Conservation (phyloP, 2,797 vertebrate genomes). For the Fundulus diaphanus region DNA sequence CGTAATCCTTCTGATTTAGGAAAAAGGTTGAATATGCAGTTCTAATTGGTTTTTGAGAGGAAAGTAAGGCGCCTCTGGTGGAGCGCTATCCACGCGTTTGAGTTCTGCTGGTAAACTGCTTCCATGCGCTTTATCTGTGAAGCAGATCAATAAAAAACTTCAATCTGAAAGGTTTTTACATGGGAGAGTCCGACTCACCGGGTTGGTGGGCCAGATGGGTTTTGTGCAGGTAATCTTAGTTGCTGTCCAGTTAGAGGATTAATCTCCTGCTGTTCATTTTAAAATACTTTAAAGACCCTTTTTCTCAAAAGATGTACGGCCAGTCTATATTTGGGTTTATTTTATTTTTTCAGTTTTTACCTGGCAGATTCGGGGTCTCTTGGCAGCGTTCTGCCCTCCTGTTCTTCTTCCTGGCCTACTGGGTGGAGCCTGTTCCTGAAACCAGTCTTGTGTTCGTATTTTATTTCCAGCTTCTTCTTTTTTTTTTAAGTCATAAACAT, state of each 20-base stretch:
- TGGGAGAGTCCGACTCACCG: conserved; percentile 32
- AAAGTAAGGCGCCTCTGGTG: conserved; percentile 19
- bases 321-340: conserved; percentile 22
- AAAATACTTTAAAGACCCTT: not conserved
- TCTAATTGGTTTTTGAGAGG: conserved; percentile 19
- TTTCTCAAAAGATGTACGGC: conserved; percentile 1
- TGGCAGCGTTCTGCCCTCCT: conserved; percentile 48
- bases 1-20: conserved; percentile 17
- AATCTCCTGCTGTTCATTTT: conserved; percentile 18
- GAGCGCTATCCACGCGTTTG: conserved; percentile 16
- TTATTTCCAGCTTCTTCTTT: conserved; percentile 56
- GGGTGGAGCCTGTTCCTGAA: conserved; percentile 65
- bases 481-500: conserved; percentile 61
- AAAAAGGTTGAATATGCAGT: conserved; percentile 34
- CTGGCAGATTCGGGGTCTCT: conserved; percentile 32
- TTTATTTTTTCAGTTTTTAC: conserved; percentile 13
- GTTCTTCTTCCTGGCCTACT: conserved; percentile 79
- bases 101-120: conserved; percentile 26
- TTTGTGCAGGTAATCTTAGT: conserved; percentile 14
- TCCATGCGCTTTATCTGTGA: conserved; percentile 10
- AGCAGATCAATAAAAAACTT: conserved; percentile 24
- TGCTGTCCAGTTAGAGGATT: conserved; percentile 7
- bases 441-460: conserved; percentile 81
- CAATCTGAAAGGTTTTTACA: conserved; percentile 24
- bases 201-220: conserved; percentile 16